Evolutionary conservation across 2,888 invertebrate species (phyloP), one percentile per base, ranked within the genome.

Genomic region (Timema podura): DNA sequence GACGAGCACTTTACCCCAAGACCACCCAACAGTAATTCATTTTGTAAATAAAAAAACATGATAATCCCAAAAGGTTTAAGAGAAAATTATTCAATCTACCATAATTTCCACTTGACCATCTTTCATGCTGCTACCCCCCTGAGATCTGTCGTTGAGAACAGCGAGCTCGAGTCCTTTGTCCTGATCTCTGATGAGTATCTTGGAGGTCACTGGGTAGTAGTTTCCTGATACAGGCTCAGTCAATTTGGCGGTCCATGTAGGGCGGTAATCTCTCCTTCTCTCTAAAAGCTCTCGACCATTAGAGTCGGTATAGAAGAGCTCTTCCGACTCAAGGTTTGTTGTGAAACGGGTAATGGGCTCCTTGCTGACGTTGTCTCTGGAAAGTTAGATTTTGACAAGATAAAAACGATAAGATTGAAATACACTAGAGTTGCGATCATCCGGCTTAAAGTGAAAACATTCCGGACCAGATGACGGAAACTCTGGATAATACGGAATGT

Each of bases 151-250:
- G 0, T 84, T 85, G 5, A 89, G 77, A 0, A 89, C 80, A 16
- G 87, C 85, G 75, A 88, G 77, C 67, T 83, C 83, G n/a, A 79
- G 76, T 74, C 84, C 82, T 5, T 74, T 70, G 13, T 13, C n/a
- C 61, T 72, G 64, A 0, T 86, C 85, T 48, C 81, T 81, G n/a
- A 88, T 79, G 68, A 83, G 83, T 11, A 91, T 87, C 61, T 87
- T 83, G 3, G 89, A 87, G 11, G 88, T 89, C 13, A 93, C 85
- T 0, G 93, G 93, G 77, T 88, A 92, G 80, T 91, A 92, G 79
- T 93, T 93, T 0, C 87, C 85, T 0, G 90, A 79, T 0, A 89
- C 80, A 0, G 86, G 83, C 76, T 90, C 89, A 44, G 82, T 80
- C 59, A 83, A 78, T 64, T 80, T 77, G 70, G 84, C 81, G 73